A percentile compares a stretch with the other conserved stretches of the same genome.
These are phyloP conservation scores for Labroides dimidiatus DNA, from an alignment of 2,797 vertebrate genomes.

Conservation along the genomic window DNA sequence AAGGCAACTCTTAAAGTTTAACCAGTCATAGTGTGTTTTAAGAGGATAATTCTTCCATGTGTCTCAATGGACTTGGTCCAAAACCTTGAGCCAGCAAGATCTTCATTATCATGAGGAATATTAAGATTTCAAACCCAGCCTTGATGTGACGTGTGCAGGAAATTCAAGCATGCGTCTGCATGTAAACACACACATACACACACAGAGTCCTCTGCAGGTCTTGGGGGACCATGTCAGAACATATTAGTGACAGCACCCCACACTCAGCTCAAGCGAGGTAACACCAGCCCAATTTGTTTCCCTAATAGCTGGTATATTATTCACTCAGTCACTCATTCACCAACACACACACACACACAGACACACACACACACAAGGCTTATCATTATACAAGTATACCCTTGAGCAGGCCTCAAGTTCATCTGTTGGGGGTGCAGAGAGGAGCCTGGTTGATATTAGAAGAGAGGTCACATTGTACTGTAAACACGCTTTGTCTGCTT, in stretches of 20 bases:
- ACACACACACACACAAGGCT: conserved; percentile 37
- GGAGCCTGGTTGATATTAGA: conserved; percentile 75
- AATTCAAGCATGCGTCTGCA: conserved; percentile 12
- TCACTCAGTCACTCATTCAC: conserved; percentile 76
- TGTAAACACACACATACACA: conserved; percentile 2
- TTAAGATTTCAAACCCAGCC: conserved; percentile 9
- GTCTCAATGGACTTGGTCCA: background rate
- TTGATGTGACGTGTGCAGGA: conserved; percentile 5
- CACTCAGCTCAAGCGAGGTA: conserved; percentile 69
- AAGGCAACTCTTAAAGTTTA: too few species aligned
- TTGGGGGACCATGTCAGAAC: conserved; percentile 77
- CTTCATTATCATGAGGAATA: background rate
- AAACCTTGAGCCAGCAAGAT: background rate
- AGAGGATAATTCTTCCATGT: too few species aligned
- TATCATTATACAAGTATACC: conserved; percentile 83
- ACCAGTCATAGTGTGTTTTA: too few species aligned
- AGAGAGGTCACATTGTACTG: conserved; percentile 84
- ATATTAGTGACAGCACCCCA: conserved; percentile 79
- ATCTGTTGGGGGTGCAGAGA: conserved; percentile 71
- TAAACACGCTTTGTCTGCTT: conserved; percentile 82
- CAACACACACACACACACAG: conserved; percentile 40
- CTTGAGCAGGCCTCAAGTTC: conserved; percentile 84
- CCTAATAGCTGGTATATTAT: conserved; percentile 83
- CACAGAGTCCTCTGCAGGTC: conserved; percentile 60
- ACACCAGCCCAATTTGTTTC: conserved; percentile 79